A percentile compares a stretch with the other conserved stretches of the same genome.
These are phyloP conservation scores for Torymus auratus DNA, from an alignment of 2,888 invertebrate species.

Conservation along the genomic window DNA sequence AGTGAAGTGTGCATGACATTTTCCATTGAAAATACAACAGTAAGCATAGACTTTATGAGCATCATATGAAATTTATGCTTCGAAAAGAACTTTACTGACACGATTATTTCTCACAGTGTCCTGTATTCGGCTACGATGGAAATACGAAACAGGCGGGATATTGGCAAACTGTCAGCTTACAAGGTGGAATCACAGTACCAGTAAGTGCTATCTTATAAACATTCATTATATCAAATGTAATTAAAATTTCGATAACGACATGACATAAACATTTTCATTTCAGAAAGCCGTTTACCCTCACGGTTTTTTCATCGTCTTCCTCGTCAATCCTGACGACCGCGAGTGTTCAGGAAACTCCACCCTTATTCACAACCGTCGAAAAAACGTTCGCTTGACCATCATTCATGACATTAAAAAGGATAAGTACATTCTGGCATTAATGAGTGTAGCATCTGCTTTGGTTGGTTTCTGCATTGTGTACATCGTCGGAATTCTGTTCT, in stretches of 20 bases:
- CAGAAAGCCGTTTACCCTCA: slow-evolving; percentile 83
- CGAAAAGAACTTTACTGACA: background rate
- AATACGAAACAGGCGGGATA: slow-evolving; percentile 87
- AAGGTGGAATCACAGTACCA: slow-evolving; percentile 86
- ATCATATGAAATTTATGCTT: no score
- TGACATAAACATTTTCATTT: slow-evolving; percentile 63
- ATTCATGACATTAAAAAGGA: slow-evolving; percentile 81
- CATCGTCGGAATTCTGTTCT: no score
- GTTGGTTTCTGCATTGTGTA: slow-evolving; percentile 68
- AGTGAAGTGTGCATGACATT: slow-evolving; percentile 86
- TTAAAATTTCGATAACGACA: background rate
- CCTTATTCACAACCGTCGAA: slow-evolving; percentile 69
- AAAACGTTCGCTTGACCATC: slow-evolving; percentile 78
- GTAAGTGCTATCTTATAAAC: slow-evolving; percentile 76
- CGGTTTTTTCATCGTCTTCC: slow-evolving; percentile 88
- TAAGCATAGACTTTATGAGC: slow-evolving; percentile 69
- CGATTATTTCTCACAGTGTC: slow-evolving; percentile 82
- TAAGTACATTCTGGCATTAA: slow-evolving; percentile 84
- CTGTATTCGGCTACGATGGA: slow-evolving; percentile 88
- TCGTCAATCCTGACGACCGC: slow-evolving; percentile 79
- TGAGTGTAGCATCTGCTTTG: slow-evolving; percentile 80
- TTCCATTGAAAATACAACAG: slow-evolving; percentile 87
- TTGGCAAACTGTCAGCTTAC: slow-evolving; percentile 86
- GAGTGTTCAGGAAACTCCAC: slow-evolving; percentile 70
- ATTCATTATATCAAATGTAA: background rate